A percentile compares a stretch with the other conserved stretches of the same genome.
Evolutionary conservation across 2,888 invertebrate species (phyloP).

Genomic region (Caenorhabditis sp.): DNA sequence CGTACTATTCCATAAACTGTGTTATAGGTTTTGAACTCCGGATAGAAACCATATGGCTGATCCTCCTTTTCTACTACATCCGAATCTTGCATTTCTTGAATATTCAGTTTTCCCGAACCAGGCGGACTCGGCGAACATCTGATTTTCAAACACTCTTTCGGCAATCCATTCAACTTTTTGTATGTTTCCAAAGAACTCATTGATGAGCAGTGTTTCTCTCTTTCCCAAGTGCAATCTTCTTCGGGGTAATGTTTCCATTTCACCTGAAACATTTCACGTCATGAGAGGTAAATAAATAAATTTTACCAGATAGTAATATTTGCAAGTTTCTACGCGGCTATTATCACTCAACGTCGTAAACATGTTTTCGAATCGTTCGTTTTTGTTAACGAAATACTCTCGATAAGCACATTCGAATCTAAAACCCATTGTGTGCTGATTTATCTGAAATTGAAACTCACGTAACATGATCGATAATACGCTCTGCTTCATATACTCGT

Average conservation of each 20-base stretch:
- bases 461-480: background rate
- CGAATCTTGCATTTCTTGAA: background rate
- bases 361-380: background rate
- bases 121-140: background rate
- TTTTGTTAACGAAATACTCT: background rate
- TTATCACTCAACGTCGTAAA: background rate
- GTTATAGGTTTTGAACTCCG: background rate
- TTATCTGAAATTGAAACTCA: background rate
- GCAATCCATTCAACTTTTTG: background rate
- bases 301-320: background rate
- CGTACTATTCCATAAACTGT: background rate
- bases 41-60: background rate
- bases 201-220: background rate
- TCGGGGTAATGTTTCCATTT: background rate
- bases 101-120: background rate
- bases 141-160: background rate
- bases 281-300: background rate
- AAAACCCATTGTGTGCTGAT: background rate
- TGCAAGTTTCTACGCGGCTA: background rate
- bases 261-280: background rate
- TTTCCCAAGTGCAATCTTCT: background rate
- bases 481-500: background rate
- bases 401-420: background rate
- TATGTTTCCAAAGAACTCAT: background rate
- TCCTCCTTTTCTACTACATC: too few species aligned